Percentiles rank a stretch among this genome's conserved stretches.
These are phyloP conservation scores for Pogonophryne albipinna DNA, from an alignment of 2,797 vertebrate genomes.

Conservation along the genomic window DNA sequence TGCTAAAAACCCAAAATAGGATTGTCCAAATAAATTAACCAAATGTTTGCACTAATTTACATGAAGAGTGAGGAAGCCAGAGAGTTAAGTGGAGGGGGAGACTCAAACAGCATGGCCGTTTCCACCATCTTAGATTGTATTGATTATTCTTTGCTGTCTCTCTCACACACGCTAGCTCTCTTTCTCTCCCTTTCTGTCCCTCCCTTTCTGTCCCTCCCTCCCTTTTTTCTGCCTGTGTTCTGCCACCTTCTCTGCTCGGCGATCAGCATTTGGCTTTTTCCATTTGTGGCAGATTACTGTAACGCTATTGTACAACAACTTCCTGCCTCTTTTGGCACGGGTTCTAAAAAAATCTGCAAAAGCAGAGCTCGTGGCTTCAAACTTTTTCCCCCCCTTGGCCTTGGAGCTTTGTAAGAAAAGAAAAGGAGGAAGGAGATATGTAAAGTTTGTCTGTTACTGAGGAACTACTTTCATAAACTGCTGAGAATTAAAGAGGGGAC, in stretches of 20 bases:
- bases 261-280: constrained; percentile 88
- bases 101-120: constrained; percentile 53
- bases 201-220: constrained; percentile 67
- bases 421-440: constrained; percentile 70
- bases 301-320: constrained; percentile 89
- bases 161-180: constrained; percentile 55
- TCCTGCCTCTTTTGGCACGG: constrained; percentile 84
- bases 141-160: constrained; percentile 73
- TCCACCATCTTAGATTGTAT: constrained; percentile 82
- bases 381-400: constrained; percentile 51
- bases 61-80: constrained; percentile 10
- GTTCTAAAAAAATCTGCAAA: constrained; percentile 72
- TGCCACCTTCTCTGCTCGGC: constrained; percentile 76
- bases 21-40: constrained; percentile 2
- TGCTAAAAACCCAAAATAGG: constrained; percentile 5
- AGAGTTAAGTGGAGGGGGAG: constrained; percentile 25
- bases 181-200: constrained; percentile 57
- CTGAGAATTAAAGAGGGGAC: constrained; percentile 69
- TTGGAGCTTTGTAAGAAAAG: constrained; percentile 67
- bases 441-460: constrained; percentile 70
- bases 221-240: constrained; percentile 66
- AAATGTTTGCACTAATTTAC: constrained; percentile 23
- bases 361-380: constrained; percentile 74
- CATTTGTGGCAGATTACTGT: constrained; percentile 89
- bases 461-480: constrained; percentile 71